Percentiles rank a stretch among this genome's conserved stretches.
Evolutionary conservation across 1,140 invertebrate species (phyloP).

Genomic region (Lamellibrachia luymesi): DNA sequence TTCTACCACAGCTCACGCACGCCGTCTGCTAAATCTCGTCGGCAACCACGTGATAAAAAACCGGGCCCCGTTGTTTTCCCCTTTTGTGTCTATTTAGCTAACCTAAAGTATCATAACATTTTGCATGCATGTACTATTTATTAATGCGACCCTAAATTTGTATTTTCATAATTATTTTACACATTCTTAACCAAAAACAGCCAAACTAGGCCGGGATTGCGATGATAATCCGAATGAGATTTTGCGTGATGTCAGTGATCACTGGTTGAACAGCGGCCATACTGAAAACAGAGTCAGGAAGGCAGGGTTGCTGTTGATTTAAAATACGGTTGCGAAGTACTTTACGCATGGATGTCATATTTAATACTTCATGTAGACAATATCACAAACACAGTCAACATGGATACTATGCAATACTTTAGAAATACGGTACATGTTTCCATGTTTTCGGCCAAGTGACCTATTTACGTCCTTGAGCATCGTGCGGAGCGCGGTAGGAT

Average conservation of each 20-base stretch:
- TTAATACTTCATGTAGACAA: neutral
- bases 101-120: neutral
- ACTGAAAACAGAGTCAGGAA: neutral
- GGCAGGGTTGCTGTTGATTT: neutral
- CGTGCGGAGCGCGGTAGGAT: slow-evolving; percentile 2
- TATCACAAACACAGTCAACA: neutral
- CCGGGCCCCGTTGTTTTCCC: neutral
- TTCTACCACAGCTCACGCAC: neutral
- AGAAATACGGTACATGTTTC: neutral
- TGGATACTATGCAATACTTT: neutral
- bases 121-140: neutral
- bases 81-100: neutral
- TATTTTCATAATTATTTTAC: neutral
- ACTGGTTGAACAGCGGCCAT: slow-evolving; percentile 3
- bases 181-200: neutral
- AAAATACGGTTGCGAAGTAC: neutral
- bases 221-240: neutral
- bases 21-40: slow-evolving; percentile 3
- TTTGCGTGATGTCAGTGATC: neutral
- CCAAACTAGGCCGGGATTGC: neutral
- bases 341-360: neutral
- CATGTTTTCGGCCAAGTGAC: slow-evolving; percentile 3
- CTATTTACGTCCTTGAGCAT: slow-evolving; percentile 4
- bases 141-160: neutral
- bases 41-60: neutral